A percentile compares a stretch with the other conserved stretches of the same genome.
These are phyloP conservation scores for Geodia barretti DNA, from an alignment of 37 sponge, comb jelly and placozoan species.

Conservation along the genomic window DNA sequence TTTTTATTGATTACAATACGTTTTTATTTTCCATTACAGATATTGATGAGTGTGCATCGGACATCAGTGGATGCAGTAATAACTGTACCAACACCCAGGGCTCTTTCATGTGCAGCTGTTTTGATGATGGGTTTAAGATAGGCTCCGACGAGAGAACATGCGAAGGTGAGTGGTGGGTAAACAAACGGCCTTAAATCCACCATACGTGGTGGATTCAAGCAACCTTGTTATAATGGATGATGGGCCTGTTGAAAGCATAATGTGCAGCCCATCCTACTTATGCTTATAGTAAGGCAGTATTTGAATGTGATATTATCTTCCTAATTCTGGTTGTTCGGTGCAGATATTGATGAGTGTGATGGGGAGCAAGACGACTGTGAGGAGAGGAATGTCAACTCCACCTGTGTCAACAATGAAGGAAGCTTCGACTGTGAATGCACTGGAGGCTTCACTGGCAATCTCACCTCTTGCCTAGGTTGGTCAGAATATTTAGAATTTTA, in stretches of 20 bases:
- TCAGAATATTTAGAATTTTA: no score
- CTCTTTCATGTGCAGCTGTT: neutral
- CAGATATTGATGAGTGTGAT: constrained; percentile 49
- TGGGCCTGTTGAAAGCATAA: no score
- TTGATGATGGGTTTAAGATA: neutral
- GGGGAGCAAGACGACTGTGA: neutral
- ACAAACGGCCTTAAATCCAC: no score
- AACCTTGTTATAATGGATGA: no score
- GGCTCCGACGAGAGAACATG: neutral
- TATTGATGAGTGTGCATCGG: neutral
- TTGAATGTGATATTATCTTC: neutral
- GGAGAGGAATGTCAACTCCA: neutral
- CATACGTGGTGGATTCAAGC: no score
- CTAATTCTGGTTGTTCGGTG: neutral
- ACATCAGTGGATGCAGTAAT: neutral
- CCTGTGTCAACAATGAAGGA: constrained; percentile 16
- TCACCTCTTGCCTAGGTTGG: neutral
- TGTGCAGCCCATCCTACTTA: no score
- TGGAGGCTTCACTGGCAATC: neutral
- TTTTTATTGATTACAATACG: neutral
- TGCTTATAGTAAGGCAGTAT: neutral
- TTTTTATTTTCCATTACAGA: neutral
- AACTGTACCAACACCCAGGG: constrained; percentile 32
- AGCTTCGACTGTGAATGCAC: neutral
- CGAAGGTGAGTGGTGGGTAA: no score